Conservation (phyloP, 1,140 invertebrate species). For the Asobara japonica region DNA sequence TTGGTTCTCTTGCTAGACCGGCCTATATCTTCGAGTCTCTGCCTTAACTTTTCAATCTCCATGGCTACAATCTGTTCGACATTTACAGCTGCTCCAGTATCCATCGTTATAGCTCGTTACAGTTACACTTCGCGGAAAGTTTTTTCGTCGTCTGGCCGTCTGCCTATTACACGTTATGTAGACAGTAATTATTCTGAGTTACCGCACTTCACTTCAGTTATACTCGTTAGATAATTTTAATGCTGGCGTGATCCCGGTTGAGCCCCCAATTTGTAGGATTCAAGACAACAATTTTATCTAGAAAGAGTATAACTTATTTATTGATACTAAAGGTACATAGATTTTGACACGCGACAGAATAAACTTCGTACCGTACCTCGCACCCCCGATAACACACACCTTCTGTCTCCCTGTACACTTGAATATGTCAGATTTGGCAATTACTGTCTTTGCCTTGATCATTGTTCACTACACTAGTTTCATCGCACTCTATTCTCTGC, state of each 20-base stretch:
- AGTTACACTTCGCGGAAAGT: not conserved
- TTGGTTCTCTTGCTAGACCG: not conserved
- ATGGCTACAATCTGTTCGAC: not conserved
- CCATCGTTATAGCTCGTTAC: not conserved
- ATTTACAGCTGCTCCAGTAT: not conserved
- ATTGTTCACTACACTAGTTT: too few species aligned
- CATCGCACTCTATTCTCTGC: too few species aligned
- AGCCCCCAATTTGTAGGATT: conserved; percentile 34
- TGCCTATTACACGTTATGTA: not conserved
- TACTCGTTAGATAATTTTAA: conserved; percentile 3
- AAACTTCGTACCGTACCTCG: too few species aligned
- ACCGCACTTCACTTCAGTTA: not conserved
- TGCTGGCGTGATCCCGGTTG: conserved; percentile 25
- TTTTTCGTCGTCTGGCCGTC: not conserved
- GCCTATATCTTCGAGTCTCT: not conserved
- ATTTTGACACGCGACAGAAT: too few species aligned
- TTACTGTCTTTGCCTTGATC: too few species aligned
- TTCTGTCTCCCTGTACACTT: too few species aligned
- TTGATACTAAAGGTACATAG: too few species aligned
- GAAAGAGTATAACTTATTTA: too few species aligned
- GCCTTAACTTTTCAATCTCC: not conserved
- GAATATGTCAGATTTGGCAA: too few species aligned
- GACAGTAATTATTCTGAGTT: not conserved
- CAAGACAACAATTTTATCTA: too few species aligned
- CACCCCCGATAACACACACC: too few species aligned